phyloP scores from a whole-genome alignment of 2,113 vertebrate genomes.

The Thunnus thynnus region DNA sequence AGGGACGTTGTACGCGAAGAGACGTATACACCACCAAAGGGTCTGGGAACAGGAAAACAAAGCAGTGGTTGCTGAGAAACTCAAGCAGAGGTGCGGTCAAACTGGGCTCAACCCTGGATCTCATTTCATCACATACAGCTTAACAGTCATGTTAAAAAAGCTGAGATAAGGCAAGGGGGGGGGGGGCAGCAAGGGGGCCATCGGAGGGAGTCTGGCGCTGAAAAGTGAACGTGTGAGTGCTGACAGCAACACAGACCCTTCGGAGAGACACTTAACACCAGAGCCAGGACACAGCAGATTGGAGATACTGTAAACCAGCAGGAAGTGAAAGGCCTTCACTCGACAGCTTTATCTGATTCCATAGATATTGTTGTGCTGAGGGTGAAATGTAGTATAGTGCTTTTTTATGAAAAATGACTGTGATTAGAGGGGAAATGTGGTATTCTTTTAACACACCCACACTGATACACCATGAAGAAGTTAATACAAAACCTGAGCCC shows the following conservation, averaged over 20 bases:
- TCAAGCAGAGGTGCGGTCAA: conserved; percentile 38
- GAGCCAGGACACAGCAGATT: conserved; percentile 50
- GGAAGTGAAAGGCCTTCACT: conserved; percentile 66
- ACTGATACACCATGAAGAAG: not conserved
- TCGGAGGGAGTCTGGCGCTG: conserved; percentile 74
- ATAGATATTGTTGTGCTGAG: conserved; percentile 28
- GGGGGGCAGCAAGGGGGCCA: conserved; percentile 57
- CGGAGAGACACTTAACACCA: conserved; percentile 53
- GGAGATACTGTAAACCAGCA: conserved; percentile 61
- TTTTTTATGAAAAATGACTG: conserved; percentile 46
- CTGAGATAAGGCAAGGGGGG: conserved; percentile 28
- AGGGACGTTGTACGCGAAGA: conserved; percentile 74
- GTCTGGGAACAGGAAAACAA: conserved; percentile 53
- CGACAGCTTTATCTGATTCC: conserved; percentile 58
- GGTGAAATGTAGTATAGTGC: conserved; percentile 24
- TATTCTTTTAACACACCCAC: conserved; percentile 3
- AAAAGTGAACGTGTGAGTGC: conserved; percentile 67
- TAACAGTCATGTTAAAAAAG: conserved; percentile 63
- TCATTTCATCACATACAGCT: conserved; percentile 47
- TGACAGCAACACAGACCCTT: conserved; percentile 66
- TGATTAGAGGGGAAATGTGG: conserved; percentile 10
- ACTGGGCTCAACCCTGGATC: conserved; percentile 47
- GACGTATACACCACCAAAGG: conserved; percentile 61
- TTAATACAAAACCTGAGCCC: not conserved
- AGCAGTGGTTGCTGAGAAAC: conserved; percentile 55